A percentile compares a stretch with the other conserved stretches of the same genome.
phyloP scores from a whole-genome alignment of 2,888 invertebrate genomes.

The Dioctria rufipes region DNA sequence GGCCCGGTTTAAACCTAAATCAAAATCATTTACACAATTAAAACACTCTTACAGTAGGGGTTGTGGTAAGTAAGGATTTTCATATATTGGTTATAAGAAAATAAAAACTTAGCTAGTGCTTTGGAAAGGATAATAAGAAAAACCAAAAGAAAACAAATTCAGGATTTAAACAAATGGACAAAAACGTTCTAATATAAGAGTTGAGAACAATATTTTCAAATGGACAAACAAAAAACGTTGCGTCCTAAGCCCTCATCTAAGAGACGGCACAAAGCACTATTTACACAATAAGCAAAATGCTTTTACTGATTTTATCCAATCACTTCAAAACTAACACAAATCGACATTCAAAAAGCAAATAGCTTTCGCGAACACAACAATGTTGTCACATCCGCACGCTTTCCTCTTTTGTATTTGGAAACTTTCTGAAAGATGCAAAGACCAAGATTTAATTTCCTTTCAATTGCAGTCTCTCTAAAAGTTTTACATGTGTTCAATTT shows the following conservation, averaged over 20 bases:
- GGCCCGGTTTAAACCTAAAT: constrained; percentile 49
- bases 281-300: constrained; percentile 31
- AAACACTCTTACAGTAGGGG: constrained; percentile 40
- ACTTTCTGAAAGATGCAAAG: constrained; percentile 45
- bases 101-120: constrained; percentile 33
- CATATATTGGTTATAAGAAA: constrained; percentile 5
- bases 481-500: constrained; percentile 24
- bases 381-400: constrained; percentile 17
- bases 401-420: constrained; percentile 26
- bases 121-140: constrained; percentile 32
- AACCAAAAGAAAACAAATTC: constrained; percentile 6
- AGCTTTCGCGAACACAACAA: constrained; percentile 27
- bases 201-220: background rate
- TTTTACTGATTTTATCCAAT: constrained; percentile 39
- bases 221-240: constrained; percentile 23
- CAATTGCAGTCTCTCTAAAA: constrained; percentile 4
- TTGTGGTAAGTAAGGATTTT: constrained; percentile 3
- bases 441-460: constrained; percentile 49
- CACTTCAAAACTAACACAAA: constrained; percentile 42
- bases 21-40: constrained; percentile 21
- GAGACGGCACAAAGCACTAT: constrained; percentile 42
- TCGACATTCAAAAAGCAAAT: constrained; percentile 37
- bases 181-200: constrained; percentile 28
- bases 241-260: constrained; percentile 41
- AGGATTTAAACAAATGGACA: background rate